Percentiles rank a stretch among this genome's conserved stretches.
These are phyloP conservation scores for Cephonodes hylas DNA, from an alignment of 2,888 invertebrate genomes.

Conservation along the genomic window DNA sequence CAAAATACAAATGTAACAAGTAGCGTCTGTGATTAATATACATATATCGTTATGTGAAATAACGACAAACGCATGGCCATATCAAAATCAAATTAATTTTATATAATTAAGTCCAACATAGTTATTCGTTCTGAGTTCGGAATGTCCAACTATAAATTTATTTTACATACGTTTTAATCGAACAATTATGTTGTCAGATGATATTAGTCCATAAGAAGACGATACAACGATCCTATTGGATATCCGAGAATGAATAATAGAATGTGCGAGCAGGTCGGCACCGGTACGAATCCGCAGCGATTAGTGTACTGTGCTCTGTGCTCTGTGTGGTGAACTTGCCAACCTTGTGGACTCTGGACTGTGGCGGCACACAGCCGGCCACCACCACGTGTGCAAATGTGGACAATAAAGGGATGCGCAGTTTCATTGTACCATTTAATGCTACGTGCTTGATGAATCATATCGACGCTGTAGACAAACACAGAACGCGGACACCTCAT, in stretches of 20 bases:
- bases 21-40: conserved; percentile 78
- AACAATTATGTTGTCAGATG: conserved; percentile 44
- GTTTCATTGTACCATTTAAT: conserved; percentile 72
- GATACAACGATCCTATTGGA: conserved; percentile 10
- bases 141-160: conserved; percentile 43
- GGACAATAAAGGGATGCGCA: conserved; percentile 42
- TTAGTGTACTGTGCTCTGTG: neutral
- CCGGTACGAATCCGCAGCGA: neutral
- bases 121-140: conserved; percentile 42
- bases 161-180: conserved; percentile 43
- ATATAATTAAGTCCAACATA: conserved; percentile 27
- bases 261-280: conserved; percentile 1
- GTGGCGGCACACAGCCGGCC: conserved; percentile 33
- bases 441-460: conserved; percentile 54
- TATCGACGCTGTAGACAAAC: conserved; percentile 40
- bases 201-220: conserved; percentile 16
- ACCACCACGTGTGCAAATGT: too few species aligned
- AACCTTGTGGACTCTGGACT: conserved; percentile 23
- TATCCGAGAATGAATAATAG: conserved; percentile 2
- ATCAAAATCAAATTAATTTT: conserved; percentile 74
- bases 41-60: conserved; percentile 68
- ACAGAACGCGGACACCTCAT: conserved; percentile 52
- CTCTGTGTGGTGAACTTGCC: conserved; percentile 22
- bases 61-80: conserved; percentile 75
- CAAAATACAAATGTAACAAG: conserved; percentile 59